Evolutionary conservation across 2,888 invertebrate species (phyloP).

Genomic region (Chrysolina oricalcia): DNA sequence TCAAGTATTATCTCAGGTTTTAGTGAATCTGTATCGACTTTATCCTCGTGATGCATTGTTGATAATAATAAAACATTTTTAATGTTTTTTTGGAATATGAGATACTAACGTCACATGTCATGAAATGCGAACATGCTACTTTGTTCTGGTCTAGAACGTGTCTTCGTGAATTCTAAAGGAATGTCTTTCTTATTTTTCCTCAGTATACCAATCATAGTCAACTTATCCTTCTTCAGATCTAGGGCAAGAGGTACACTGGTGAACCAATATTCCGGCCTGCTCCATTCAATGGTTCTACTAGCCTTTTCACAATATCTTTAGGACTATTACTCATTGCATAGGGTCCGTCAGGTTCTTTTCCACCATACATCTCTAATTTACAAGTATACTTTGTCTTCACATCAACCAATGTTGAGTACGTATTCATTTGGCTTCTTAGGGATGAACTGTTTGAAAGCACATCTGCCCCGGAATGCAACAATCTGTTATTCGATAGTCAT

Average conservation of each 20-base stretch:
- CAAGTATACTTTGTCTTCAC: constrained; percentile 44
- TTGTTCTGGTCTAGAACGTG: constrained; percentile 16
- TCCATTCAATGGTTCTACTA: constrained; percentile 35
- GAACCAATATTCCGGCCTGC: constrained; percentile 53
- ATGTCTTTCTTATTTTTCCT: too few relatives aligned
- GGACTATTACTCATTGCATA: constrained; percentile 42
- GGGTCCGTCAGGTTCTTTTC: constrained; percentile 54
- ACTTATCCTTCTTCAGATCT: constrained; percentile 27
- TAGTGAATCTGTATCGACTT: constrained; percentile 33
- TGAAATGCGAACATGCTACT: constrained; percentile 50
- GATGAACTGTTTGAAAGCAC: constrained; percentile 50
- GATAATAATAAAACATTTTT: constrained; percentile 53
- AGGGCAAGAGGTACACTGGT: constrained; percentile 22
- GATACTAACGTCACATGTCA: constrained; percentile 50
- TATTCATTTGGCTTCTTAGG: constrained; percentile 47
- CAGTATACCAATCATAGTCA: constrained; percentile 52
- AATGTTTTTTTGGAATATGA: constrained; percentile 38
- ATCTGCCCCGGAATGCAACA: constrained; percentile 45
- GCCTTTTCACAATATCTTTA: constrained; percentile 45
- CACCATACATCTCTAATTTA: constrained; percentile 50
- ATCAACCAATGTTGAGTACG: constrained; percentile 49
- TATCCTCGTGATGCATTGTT: constrained; percentile 35
- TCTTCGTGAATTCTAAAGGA: constrained; percentile 25
- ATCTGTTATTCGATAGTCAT: constrained; percentile 49
- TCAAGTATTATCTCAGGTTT: constrained; percentile 56